A percentile compares a stretch with the other conserved stretches of the same genome.
Evolutionary conservation across 2,888 invertebrate species (phyloP).

Genomic region (Pristionchus exspectatus): DNA sequence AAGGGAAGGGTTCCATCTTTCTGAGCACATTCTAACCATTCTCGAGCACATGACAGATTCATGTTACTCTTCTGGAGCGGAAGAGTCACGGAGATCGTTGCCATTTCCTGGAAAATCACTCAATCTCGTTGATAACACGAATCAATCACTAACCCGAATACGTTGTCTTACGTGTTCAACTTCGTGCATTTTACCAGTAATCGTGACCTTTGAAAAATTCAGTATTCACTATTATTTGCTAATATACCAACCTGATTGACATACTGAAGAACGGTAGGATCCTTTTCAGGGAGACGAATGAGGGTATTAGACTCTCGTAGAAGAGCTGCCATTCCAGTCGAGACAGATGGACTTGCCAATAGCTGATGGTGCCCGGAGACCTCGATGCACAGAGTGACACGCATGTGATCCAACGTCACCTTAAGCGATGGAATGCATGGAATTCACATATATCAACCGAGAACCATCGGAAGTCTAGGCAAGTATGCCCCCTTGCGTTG

Average conservation of each 20-base stretch:
- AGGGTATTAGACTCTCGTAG: conserved; percentile 27
- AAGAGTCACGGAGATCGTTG: conserved; percentile 47
- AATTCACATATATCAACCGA: not conserved
- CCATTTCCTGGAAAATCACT: conserved; percentile 25
- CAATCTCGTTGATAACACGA: not conserved
- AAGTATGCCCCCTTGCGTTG: conserved; percentile 6
- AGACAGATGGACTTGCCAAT: not conserved
- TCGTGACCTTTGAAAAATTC: conserved; percentile 32
- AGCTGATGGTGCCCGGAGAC: conserved; percentile 40
- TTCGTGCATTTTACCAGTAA: conserved; percentile 40
- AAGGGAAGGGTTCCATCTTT: conserved; percentile 51
- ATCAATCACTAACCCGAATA: conserved; percentile 25
- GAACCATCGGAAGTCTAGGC: conserved; percentile 44
- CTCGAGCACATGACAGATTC: conserved; percentile 49
- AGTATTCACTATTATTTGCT: not conserved
- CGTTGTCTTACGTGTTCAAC: conserved; percentile 46
- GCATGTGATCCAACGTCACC: conserved; percentile 14
- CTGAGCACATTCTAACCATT: conserved; percentile 34
- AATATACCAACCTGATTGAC: conserved; percentile 4
- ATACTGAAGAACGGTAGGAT: conserved; percentile 2
- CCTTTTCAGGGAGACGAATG: conserved; percentile 50
- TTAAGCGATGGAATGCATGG: not conserved
- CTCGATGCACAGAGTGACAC: conserved; percentile 53
- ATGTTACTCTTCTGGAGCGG: conserved; percentile 51
- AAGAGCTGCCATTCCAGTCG: conserved; percentile 52